Evolutionary conservation across 2,797 vertebrate genomes (phyloP).

Genomic region (Labroides dimidiatus): DNA sequence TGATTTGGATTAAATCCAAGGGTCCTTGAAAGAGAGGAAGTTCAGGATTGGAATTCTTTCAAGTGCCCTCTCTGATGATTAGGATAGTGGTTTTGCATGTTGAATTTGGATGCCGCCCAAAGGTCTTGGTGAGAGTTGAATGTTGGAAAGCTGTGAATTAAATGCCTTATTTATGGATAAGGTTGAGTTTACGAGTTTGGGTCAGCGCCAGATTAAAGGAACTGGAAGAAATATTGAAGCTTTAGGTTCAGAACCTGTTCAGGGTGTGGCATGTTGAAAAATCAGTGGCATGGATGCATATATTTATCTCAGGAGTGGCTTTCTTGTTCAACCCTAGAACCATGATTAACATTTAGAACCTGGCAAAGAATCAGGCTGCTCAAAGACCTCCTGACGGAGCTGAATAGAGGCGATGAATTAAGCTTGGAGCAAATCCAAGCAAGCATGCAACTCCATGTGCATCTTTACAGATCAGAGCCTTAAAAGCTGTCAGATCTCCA

Average conservation of each 20-base stretch:
- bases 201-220: conserved; percentile 13
- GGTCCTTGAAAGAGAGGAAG: conserved; percentile 56
- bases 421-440: conserved; percentile 63
- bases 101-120: conserved; percentile 58
- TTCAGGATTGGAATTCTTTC: conserved; percentile 65
- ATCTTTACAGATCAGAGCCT: conserved; percentile 69
- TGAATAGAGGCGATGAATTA: conserved; percentile 62
- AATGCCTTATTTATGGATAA: conserved; percentile 37
- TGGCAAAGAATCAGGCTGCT: conserved; percentile 61
- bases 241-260: conserved; percentile 30
- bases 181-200: conserved; percentile 33
- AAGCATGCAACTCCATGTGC: conserved; percentile 48
- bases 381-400: conserved; percentile 61
- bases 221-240: conserved; percentile 19
- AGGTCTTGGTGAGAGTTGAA: conserved; percentile 37
- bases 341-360: conserved; percentile 69
- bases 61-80: conserved; percentile 65
- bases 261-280: conserved; percentile 24
- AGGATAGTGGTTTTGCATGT: conserved; percentile 49
- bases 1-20: conserved; percentile 69
- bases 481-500: conserved; percentile 62
- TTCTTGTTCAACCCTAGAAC: conserved; percentile 43
- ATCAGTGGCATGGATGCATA: conserved; percentile 18
- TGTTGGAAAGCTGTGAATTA: conserved; percentile 35
- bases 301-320: conserved; percentile 27